Base-by-base conservation (phyloP, 2,113 vertebrate species). In the Hippocampus mohnikei region DNA sequence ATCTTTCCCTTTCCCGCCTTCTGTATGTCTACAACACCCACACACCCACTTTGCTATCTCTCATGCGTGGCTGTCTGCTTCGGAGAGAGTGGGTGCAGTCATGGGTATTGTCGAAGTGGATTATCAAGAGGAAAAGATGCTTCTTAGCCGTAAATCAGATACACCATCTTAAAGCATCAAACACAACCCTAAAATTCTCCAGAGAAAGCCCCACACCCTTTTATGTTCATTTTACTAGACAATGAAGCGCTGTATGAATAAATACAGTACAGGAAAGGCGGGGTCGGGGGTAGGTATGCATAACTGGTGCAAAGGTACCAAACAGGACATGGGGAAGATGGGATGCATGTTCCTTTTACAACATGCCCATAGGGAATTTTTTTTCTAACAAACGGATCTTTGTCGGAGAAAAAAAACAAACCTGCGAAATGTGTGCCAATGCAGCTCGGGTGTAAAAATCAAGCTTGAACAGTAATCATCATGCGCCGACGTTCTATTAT, bases 41-140 rank as follows among this genome's bases (percentile, higher is more conserved):
- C 58, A 12, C 55, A 58, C 16, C 23, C 25, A 3, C 60, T n/a
- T 66, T 40, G 65, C 37, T 1, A 27, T 27, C 41, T 70, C 65
- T 75, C 46, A 61, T 25, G 42, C 67, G 72, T 74, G 74, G 71
- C 72, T 80, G 78, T 81, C 82, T 81, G 74, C 60, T 83, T 80
- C 62, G 40, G 73, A 44, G 42, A 78, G 69, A 78, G 67, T 72
- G 80, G 58, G 70, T 83, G 76, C 73, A 73, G 84, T 67, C 81
- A 82, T 71, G 71, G 78, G 76, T 80, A 87, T 75, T 41, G 62
- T 9, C 77, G 72, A 77, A 81, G 61, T 68, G 76, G 76, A 79
- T 80, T 74, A 78, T 77, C 74, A 71, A 55, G 65, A 73, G 76
- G 33, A 67, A 61, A 60, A 67, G 15, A 72, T 64, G 48, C 50